Percentiles rank a stretch among this genome's conserved stretches.
phyloP scores from a whole-genome alignment of 1,140 invertebrate species.

The Araneus ventricosus region DNA sequence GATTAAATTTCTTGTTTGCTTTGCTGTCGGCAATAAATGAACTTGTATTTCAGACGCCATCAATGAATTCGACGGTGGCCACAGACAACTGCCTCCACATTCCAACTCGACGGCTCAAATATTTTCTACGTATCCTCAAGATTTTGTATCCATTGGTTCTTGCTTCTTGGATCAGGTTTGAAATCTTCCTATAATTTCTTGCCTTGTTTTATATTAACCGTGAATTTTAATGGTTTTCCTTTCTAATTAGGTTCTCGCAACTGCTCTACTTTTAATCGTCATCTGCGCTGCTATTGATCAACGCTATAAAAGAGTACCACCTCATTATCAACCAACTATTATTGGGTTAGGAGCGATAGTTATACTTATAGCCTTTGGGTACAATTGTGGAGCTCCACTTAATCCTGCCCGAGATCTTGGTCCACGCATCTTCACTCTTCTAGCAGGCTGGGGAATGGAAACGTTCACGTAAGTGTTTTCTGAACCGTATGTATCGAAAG shows the following conservation, averaged over 20 bases:
- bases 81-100: slow-evolving; percentile 79
- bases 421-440: slow-evolving; percentile 81
- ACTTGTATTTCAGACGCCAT: slow-evolving; percentile 44
- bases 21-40: too few relatives aligned
- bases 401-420: slow-evolving; percentile 83
- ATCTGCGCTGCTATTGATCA: slow-evolving; percentile 83
- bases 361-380: slow-evolving; percentile 81
- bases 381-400: slow-evolving; percentile 82
- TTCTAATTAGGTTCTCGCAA: slow-evolving; percentile 82
- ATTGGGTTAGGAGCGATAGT: slow-evolving; percentile 82
- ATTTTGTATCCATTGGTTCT: slow-evolving; percentile 60
- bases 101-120: slow-evolving; percentile 82
- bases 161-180: slow-evolving; percentile 68
- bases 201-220: not conserved
- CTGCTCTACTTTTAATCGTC: slow-evolving; percentile 82
- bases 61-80: slow-evolving; percentile 47
- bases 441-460: slow-evolving; percentile 81
- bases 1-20: too few relatives aligned
- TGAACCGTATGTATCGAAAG: not conserved
- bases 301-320: slow-evolving; percentile 80
- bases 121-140: slow-evolving; percentile 78
- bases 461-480: slow-evolving; percentile 78
- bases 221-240: not conserved
- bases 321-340: not conserved
- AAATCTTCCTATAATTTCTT: not conserved